These are phyloP conservation scores for Chionodraco myersi DNA, from an alignment of 2,113 vertebrate genomes.

Conservation along the genomic window DNA sequence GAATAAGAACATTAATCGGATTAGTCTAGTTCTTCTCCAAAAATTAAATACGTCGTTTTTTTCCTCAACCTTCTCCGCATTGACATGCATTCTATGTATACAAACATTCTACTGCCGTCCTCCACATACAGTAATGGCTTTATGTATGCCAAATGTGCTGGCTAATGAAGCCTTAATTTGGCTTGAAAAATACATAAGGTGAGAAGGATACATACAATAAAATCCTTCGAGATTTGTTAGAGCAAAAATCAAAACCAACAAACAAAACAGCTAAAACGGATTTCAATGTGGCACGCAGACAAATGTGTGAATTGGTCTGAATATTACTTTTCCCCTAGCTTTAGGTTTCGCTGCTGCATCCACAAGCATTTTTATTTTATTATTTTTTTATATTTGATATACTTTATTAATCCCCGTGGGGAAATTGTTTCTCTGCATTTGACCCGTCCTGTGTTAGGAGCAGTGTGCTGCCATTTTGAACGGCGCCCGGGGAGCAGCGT, in stretches of 20 bases:
- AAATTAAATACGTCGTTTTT: neutral
- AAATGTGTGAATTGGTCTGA: constrained; percentile 1
- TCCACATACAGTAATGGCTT: neutral
- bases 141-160: neutral
- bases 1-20: neutral
- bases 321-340: neutral
- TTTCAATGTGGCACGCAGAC: neutral
- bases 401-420: no score
- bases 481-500: no score
- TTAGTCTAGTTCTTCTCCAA: neutral
- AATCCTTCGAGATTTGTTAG: constrained; percentile 4
- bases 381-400: no score
- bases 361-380: neutral
- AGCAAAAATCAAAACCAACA: neutral
- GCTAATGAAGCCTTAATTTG: neutral
- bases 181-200: neutral
- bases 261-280: neutral
- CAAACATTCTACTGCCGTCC: neutral
- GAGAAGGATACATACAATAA: neutral
- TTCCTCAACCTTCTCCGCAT: neutral
- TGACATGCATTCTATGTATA: neutral
- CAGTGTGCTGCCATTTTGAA: no score
- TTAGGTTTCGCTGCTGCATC: constrained; percentile 9
- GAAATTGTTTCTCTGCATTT: no score
- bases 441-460: no score